phyloP scores from a whole-genome alignment of 2,113 vertebrate genomes.

The Cyanistes caeruleus region DNA sequence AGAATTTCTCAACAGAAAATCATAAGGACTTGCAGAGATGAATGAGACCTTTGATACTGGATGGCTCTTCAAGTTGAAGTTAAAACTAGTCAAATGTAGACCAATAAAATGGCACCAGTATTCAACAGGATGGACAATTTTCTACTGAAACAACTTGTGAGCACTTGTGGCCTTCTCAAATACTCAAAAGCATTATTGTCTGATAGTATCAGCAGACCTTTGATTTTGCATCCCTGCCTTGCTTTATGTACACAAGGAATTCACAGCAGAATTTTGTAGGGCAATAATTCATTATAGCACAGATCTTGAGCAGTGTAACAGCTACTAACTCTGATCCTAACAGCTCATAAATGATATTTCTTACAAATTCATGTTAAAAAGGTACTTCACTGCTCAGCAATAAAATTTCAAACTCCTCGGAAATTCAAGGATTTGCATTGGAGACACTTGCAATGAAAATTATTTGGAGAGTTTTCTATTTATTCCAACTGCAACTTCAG shows the following conservation, averaged over 20 bases:
- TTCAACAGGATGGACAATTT: neutral
- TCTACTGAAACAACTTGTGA: fast-evolving
- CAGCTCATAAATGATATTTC: neutral
- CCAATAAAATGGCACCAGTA: neutral
- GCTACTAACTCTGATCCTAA: neutral
- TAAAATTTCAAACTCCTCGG: neutral
- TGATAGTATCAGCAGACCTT: neutral
- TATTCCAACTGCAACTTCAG: neutral
- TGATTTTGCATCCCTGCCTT: neutral
- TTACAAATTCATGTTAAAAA: neutral
- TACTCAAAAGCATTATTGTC: neutral
- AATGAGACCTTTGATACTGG: neutral
- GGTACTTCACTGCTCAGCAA: neutral
- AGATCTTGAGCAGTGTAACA: neutral
- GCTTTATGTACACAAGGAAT: neutral
- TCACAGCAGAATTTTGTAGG: neutral
- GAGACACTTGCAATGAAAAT: neutral
- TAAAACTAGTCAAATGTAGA: neutral
- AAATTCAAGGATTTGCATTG: neutral
- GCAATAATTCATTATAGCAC: neutral
- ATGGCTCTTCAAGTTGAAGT: neutral
- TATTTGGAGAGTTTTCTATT: neutral
- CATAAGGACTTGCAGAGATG: neutral
- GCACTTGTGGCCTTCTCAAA: neutral
- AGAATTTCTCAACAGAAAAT: neutral